Conservation (phyloP, 2,888 invertebrate species). For the Bombyx huttoni region DNA sequence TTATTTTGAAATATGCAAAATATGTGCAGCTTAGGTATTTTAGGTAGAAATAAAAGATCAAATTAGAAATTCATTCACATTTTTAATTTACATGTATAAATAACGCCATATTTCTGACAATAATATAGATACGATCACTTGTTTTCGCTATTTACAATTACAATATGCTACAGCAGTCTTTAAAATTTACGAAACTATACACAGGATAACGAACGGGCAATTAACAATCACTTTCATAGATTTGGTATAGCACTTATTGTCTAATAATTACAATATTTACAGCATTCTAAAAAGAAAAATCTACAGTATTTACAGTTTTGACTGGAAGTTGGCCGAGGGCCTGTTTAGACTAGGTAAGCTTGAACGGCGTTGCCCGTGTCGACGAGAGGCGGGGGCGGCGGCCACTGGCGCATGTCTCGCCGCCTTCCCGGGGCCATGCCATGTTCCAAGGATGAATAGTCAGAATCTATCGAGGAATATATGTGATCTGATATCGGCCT, state of each 20-base stretch:
- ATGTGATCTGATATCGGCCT: conserved; percentile 90
- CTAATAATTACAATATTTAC: conserved; percentile 68
- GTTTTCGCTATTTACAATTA: conserved; percentile 68
- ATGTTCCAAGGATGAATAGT: conserved; percentile 87
- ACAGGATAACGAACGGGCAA: conserved; percentile 70
- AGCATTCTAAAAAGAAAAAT: conserved; percentile 37
- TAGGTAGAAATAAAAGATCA: conserved; percentile 34
- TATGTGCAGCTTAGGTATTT: background rate
- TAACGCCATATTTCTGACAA: conserved; percentile 67
- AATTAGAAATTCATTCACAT: conserved; percentile 56
- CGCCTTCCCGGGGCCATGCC: conserved; percentile 70
- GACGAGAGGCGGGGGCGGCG: conserved; percentile 60
- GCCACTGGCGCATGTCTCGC: conserved; percentile 60
- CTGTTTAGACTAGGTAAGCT: conserved; percentile 78
- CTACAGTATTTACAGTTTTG: conserved; percentile 33
- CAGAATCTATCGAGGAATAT: conserved; percentile 91
- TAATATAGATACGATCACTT: conserved; percentile 70
- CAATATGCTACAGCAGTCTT: conserved; percentile 75
- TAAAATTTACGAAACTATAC: conserved; percentile 68
- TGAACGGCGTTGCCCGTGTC: conserved; percentile 70
- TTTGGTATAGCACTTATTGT: conserved; percentile 68
- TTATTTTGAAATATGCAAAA: no score
- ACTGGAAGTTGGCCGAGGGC: conserved; percentile 57
- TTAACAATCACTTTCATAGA: conserved; percentile 65
- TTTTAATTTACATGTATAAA: conserved; percentile 68